phyloP scores from a whole-genome alignment of 1,140 invertebrate genomes.

The Drosophila nigromelanica region DNA sequence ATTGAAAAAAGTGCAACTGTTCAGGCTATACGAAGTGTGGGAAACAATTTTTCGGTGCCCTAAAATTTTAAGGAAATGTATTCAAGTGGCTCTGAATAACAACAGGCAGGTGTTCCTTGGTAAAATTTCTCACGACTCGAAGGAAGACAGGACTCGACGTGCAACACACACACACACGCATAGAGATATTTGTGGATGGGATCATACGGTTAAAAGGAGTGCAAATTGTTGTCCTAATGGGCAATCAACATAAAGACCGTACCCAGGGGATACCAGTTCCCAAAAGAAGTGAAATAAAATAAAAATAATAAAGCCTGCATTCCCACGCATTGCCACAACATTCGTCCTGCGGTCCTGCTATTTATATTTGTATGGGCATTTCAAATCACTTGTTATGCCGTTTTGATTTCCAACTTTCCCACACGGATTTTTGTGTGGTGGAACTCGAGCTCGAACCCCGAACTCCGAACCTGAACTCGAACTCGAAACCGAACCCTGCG shows the following conservation, averaged over 20 bases:
- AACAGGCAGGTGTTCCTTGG: slow-evolving; percentile 80
- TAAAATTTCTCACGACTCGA: slow-evolving; percentile 82
- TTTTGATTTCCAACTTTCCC: slow-evolving; percentile 79
- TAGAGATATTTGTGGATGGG: slow-evolving; percentile 35
- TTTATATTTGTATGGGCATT: slow-evolving; percentile 70
- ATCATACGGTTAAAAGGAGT: slow-evolving; percentile 65
- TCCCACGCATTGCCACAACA: slow-evolving; percentile 73
- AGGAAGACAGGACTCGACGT: slow-evolving; percentile 59
- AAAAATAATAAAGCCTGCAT: slow-evolving; percentile 24
- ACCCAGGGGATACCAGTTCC: slow-evolving; percentile 6
- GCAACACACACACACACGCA: neutral
- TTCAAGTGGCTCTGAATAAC: slow-evolving; percentile 65
- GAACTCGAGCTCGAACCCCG: slow-evolving; percentile 12
- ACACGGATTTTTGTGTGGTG: slow-evolving; percentile 48
- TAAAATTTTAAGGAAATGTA: slow-evolving; percentile 80
- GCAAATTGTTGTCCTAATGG: slow-evolving; percentile 81
- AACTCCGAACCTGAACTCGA: slow-evolving; percentile 20
- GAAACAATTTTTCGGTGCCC: slow-evolving; percentile 81
- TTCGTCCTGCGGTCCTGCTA: slow-evolving; percentile 62
- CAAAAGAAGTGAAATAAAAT: neutral
- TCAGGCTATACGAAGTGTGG: slow-evolving; percentile 70
- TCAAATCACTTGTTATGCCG: slow-evolving; percentile 72
- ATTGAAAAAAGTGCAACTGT: slow-evolving; percentile 69
- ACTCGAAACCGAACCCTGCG: slow-evolving; percentile 23
- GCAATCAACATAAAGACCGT: slow-evolving; percentile 70